These are phyloP conservation scores for Caenorhabditis parvicauda DNA, from an alignment of 2,888 invertebrate species.

Conservation along the genomic window DNA sequence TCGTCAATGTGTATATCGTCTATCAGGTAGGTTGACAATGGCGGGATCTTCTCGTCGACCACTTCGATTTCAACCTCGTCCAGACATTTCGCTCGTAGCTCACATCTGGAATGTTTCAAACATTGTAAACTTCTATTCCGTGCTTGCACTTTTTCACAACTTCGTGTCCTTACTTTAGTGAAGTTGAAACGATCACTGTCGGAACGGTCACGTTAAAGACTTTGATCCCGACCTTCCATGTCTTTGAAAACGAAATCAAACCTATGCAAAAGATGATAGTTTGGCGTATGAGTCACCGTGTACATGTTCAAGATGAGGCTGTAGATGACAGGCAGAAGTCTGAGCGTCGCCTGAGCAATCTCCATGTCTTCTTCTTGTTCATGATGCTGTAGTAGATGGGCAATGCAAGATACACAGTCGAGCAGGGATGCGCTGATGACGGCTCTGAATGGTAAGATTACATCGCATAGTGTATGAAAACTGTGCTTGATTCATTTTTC, in stretches of 20 bases:
- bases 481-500: too few species aligned
- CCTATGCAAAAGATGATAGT: slow-evolving; percentile 39
- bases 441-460: slow-evolving; percentile 29
- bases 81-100: slow-evolving; percentile 28
- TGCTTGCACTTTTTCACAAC: not conserved
- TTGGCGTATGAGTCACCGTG: slow-evolving; percentile 42
- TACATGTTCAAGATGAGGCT: slow-evolving; percentile 37
- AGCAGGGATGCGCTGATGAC: slow-evolving; percentile 43
- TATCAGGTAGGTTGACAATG: not conserved
- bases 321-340: slow-evolving; percentile 35
- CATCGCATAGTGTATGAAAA: too few species aligned
- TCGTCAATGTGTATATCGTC: not conserved
- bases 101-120: slow-evolving; percentile 12
- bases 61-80: slow-evolving; percentile 21
- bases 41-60: not conserved
- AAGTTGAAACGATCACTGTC: too few species aligned
- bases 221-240: too few species aligned
- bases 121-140: not conserved
- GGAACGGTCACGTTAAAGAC: too few species aligned
- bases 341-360: slow-evolving; percentile 29
- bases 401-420: slow-evolving; percentile 48
- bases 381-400: slow-evolving; percentile 46
- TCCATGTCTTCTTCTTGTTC: slow-evolving; percentile 14
- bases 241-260: not conserved
- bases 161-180: not conserved